A percentile compares a stretch with the other conserved stretches of the same genome.
These are phyloP conservation scores for Noctua fimbriata DNA, from an alignment of 2,888 invertebrate genomes.

Conservation along the genomic window DNA sequence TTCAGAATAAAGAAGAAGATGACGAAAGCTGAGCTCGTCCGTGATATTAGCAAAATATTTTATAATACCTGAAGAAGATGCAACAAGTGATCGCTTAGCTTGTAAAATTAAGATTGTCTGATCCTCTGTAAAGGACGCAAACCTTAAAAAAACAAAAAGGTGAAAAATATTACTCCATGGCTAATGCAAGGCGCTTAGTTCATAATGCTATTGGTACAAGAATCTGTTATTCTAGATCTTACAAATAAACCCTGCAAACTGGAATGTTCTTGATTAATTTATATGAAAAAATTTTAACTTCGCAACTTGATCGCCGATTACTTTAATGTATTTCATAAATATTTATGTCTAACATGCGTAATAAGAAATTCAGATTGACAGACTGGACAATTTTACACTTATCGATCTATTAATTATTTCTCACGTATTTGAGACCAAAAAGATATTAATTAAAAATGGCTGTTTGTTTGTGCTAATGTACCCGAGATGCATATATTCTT, in stretches of 20 bases:
- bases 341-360: conserved; percentile 40
- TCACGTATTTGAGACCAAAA: conserved; percentile 1
- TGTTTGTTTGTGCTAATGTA: background rate
- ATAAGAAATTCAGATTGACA: conserved; percentile 42
- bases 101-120: background rate
- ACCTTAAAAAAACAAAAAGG: background rate
- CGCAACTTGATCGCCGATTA: conserved; percentile 36
- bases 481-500: background rate
- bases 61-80: background rate
- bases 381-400: conserved; percentile 31
- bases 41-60: background rate
- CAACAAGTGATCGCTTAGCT: conserved; percentile 1
- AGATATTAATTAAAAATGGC: background rate
- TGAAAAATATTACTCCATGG: background rate
- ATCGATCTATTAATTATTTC: conserved; percentile 23
- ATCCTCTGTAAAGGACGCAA: background rate
- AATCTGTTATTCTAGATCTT: conserved; percentile 6
- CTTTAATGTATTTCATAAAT: conserved; percentile 52
- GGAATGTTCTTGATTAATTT: conserved; percentile 37
- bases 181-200: background rate
- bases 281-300: conserved; percentile 38
- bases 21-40: background rate
- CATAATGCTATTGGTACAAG: background rate
- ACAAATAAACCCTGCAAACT: conserved; percentile 8
- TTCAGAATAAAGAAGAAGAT: background rate